phyloP scores from a whole-genome alignment of 2,888 invertebrate genomes.

The Hypena proboscidalis region DNA sequence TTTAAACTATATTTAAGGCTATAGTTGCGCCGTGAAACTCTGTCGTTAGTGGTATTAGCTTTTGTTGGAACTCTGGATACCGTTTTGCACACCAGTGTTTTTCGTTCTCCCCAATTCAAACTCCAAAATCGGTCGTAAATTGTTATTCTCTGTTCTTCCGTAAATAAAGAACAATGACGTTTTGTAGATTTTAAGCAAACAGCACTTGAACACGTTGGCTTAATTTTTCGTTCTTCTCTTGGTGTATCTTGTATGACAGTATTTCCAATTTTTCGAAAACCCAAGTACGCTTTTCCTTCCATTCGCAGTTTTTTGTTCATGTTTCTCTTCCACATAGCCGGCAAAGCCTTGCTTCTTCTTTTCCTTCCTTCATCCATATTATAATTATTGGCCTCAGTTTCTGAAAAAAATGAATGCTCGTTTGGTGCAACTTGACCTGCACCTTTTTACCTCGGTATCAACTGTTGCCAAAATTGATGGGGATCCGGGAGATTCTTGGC shows the following conservation, averaged over 20 bases:
- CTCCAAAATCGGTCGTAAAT: slow-evolving; percentile 15
- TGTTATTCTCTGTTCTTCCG: slow-evolving; percentile 12
- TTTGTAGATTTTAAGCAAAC: slow-evolving; percentile 9
- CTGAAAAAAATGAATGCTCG: too few species aligned
- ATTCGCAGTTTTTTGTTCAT: slow-evolving; percentile 10
- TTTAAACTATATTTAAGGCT: slow-evolving; percentile 14
- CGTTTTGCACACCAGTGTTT: slow-evolving; percentile 8
- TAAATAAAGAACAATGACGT: slow-evolving; percentile 11
- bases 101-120: slow-evolving; percentile 13
- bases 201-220: slow-evolving; percentile 9
- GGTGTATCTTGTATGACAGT: slow-evolving; percentile 11
- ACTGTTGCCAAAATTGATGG: too few species aligned
- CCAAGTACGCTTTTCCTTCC: slow-evolving; percentile 11
- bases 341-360: not conserved
- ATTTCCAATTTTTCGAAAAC: slow-evolving; percentile 8
- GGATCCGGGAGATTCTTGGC: too few species aligned
- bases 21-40: slow-evolving; percentile 10
- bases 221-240: slow-evolving; percentile 10
- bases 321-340: slow-evolving; percentile 3
- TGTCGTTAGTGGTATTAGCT: slow-evolving; percentile 10
- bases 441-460: too few species aligned
- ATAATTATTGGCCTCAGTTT: too few species aligned
- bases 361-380: not conserved
- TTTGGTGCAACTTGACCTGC: too few species aligned
- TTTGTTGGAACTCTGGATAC: slow-evolving; percentile 9